These are phyloP conservation scores for Sturnira hondurensis DNA, from an alignment of 2,113 vertebrate species.

Conservation along the genomic window DNA sequence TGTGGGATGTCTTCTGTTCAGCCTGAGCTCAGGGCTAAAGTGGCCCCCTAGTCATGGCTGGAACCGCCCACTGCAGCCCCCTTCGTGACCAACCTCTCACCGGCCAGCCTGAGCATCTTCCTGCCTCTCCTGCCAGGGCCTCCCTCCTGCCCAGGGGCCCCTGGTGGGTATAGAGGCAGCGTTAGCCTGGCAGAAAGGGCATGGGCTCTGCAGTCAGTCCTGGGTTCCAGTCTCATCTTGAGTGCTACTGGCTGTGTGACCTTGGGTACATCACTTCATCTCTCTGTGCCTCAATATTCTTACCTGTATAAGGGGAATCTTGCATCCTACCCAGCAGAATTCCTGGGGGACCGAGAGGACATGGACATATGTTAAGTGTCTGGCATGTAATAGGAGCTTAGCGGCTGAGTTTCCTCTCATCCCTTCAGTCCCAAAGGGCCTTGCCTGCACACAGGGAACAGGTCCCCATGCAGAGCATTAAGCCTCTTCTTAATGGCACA, in stretches of 20 bases:
- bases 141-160: neutral
- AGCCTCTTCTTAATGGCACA: neutral
- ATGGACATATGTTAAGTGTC: neutral
- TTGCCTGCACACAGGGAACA: neutral
- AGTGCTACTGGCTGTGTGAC: neutral
- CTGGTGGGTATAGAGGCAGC: neutral
- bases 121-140: neutral
- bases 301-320: neutral
- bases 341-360: neutral
- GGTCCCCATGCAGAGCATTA: neutral
- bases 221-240: neutral
- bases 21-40: neutral
- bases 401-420: neutral
- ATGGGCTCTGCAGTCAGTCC: neutral
- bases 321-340: neutral
- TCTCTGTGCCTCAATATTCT: neutral
- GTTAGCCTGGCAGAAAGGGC: neutral
- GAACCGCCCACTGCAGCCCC: neutral
- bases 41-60: neutral
- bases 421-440: neutral
- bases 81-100: neutral
- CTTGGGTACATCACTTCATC: neutral
- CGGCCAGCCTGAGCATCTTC: neutral
- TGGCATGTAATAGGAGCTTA: neutral
- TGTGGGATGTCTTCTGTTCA: neutral